These are phyloP conservation scores for Pseudomyrmex concolor DNA, from an alignment of 1,140 invertebrate genomes.

Conservation along the genomic window DNA sequence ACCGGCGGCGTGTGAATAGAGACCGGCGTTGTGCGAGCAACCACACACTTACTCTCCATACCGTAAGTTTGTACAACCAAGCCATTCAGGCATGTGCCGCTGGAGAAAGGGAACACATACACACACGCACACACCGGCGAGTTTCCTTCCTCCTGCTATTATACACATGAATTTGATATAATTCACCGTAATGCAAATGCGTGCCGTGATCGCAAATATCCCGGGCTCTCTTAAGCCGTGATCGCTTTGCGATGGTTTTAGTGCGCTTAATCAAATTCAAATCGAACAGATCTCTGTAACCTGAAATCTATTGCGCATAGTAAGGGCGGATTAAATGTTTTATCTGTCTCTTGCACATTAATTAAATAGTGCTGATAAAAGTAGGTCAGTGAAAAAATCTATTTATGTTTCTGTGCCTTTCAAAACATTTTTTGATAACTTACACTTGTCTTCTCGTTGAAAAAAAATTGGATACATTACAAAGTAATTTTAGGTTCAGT, in stretches of 20 bases:
- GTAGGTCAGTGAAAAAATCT: no score
- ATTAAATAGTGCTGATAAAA: not conserved
- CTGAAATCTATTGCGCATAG: not conserved
- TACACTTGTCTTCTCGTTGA: no score
- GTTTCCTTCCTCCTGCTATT: conserved; percentile 38
- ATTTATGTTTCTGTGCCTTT: not conserved
- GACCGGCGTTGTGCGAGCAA: conserved; percentile 26
- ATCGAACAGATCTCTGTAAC: conserved; percentile 7
- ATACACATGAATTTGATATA: conserved; percentile 53
- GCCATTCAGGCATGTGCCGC: conserved; percentile 22
- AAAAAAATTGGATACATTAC: no score
- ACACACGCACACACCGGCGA: conserved; percentile 3
- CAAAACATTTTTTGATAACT: not conserved
- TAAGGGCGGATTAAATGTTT: conserved; percentile 9
- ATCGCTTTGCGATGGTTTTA: conserved; percentile 10
- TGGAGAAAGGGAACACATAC: conserved; percentile 9
- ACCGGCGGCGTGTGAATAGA: conserved; percentile 26
- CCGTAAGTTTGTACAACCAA: conserved; percentile 35
- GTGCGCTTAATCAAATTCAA: conserved; percentile 14
- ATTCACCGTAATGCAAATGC: conserved; percentile 47
- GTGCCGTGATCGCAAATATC: conserved; percentile 28
- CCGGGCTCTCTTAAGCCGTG: conserved; percentile 5
- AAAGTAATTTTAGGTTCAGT: no score
- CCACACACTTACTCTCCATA: conserved; percentile 2
- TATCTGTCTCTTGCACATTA: no score